Conservation (phyloP, 2,888 invertebrate genomes). For the Cryptocephalus primarius region DNA sequence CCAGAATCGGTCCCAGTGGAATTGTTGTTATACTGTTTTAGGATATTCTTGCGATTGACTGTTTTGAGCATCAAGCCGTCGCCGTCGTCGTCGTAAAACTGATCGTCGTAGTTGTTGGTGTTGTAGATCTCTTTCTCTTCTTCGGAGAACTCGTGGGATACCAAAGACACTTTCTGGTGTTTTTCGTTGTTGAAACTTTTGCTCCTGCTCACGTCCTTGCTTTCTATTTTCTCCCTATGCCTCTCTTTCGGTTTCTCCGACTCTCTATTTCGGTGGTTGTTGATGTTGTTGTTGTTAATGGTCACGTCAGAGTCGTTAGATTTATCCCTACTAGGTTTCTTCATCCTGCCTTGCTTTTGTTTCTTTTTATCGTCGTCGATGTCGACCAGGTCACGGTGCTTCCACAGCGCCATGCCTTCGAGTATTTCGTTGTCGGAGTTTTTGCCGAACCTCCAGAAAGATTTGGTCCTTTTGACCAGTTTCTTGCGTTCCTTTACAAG, state of each 20-base stretch:
- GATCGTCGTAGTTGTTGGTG: constrained; percentile 40
- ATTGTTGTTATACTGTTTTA: constrained; percentile 58
- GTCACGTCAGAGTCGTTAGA: constrained; percentile 36
- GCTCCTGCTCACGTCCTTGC: constrained; percentile 5
- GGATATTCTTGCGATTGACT: constrained; percentile 60
- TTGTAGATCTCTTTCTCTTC: constrained; percentile 13
- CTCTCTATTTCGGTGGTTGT: background rate
- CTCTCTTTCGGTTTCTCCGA: constrained; percentile 33
- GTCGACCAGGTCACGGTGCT: constrained; percentile 72
- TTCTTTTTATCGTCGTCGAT: constrained; percentile 42
- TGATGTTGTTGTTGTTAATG: constrained; percentile 26
- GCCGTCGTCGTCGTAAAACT: constrained; percentile 56
- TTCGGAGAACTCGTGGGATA: constrained; percentile 14
- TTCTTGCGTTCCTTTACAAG: constrained; percentile 49
- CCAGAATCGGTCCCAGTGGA: constrained; percentile 50
- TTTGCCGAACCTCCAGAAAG: constrained; percentile 75
- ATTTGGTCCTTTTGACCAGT: constrained; percentile 70
- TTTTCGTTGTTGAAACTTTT: constrained; percentile 11
- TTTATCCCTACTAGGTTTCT: constrained; percentile 24
- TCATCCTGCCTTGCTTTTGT: constrained; percentile 12
- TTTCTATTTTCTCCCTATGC: constrained; percentile 8
- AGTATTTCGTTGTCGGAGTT: constrained; percentile 61
- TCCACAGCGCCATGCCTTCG: constrained; percentile 81
- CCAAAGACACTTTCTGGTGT: constrained; percentile 15
- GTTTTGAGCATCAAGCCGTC: constrained; percentile 60